A percentile compares a stretch with the other conserved stretches of the same genome.
Conservation (phyloP, 2,797 vertebrate species). For the Echeneis naucrates region DNA sequence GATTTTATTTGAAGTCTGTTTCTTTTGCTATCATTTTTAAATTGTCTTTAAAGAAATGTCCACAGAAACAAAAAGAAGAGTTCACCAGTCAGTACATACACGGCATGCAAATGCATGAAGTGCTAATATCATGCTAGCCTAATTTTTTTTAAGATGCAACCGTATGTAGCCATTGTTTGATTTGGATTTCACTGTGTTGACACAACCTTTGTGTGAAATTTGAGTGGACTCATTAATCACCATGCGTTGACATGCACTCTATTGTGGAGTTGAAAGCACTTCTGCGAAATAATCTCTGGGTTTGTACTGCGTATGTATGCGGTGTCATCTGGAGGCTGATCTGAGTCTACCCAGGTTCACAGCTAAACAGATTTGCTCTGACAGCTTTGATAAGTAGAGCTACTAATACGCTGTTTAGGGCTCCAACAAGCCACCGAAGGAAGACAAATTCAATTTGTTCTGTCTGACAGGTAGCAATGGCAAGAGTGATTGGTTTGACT, state of each 20-base stretch:
- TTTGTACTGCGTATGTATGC: slow-evolving; percentile 11
- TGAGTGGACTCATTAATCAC: not conserved
- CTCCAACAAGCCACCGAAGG: slow-evolving; percentile 81
- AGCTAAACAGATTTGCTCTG: slow-evolving; percentile 81
- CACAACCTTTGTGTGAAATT: slow-evolving; percentile 1
- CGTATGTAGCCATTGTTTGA: not conserved
- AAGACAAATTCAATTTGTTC: slow-evolving; percentile 89
- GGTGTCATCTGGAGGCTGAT: slow-evolving; percentile 62
- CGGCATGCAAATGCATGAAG: too few relatives aligned
- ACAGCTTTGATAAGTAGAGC: slow-evolving; percentile 86
- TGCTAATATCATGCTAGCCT: not conserved
- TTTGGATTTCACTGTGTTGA: not conserved
- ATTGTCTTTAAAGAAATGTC: too few relatives aligned
- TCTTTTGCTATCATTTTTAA: too few relatives aligned
- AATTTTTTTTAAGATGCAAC: not conserved
- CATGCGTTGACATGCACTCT: not conserved
- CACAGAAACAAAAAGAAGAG: too few relatives aligned
- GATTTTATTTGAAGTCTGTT: too few relatives aligned
- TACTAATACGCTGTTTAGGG: slow-evolving; percentile 85
- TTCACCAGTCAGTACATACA: not conserved
- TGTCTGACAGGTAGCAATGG: slow-evolving; percentile 81
- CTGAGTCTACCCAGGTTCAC: slow-evolving; percentile 65
- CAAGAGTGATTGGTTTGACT: slow-evolving; percentile 76
- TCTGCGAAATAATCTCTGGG: slow-evolving; percentile 17
- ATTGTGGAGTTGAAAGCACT: slow-evolving; percentile 19